Conservation (phyloP, 2,113 vertebrate species). For the Rallus limicola region DNA sequence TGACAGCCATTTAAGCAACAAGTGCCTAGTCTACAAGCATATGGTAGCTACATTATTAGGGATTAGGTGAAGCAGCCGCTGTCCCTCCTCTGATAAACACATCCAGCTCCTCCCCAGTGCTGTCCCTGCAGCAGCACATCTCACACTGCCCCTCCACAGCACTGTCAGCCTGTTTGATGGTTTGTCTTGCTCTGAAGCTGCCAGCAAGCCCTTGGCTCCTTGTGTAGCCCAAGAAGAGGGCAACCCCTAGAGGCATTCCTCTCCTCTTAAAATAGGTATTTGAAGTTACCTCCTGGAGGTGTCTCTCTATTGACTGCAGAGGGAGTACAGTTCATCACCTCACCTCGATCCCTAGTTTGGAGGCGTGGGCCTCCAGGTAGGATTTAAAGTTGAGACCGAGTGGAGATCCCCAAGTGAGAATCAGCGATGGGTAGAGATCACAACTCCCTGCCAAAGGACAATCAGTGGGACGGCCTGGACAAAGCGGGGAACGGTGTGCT, state of each 20-base stretch:
- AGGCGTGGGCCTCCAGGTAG: not conserved
- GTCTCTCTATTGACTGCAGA: not conserved
- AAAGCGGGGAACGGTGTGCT: accelerated
- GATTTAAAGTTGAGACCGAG: not conserved
- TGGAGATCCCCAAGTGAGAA: not conserved
- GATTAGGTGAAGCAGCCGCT: not conserved
- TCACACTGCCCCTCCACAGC: not conserved
- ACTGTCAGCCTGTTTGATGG: accelerated
- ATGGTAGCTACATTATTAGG: not conserved
- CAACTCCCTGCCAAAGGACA: accelerated
- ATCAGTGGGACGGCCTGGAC: not conserved
- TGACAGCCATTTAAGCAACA: not conserved
- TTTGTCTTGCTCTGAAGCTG: not conserved
- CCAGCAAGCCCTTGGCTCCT: not conserved
- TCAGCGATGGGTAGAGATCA: accelerated
- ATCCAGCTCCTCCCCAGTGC: not conserved
- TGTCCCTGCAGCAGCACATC: not conserved
- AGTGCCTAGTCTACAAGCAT: not conserved
- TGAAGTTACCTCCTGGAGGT: not conserved
- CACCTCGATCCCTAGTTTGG: not conserved
- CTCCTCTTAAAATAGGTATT: not conserved
- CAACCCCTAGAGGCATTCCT: not conserved
- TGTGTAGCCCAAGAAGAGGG: not conserved
- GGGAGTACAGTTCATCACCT: not conserved
- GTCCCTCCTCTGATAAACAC: not conserved